A percentile compares a stretch with the other conserved stretches of the same genome.
Evolutionary conservation across 2,113 vertebrate genomes (phyloP).

Genomic region (Plecotus auritus): DNA sequence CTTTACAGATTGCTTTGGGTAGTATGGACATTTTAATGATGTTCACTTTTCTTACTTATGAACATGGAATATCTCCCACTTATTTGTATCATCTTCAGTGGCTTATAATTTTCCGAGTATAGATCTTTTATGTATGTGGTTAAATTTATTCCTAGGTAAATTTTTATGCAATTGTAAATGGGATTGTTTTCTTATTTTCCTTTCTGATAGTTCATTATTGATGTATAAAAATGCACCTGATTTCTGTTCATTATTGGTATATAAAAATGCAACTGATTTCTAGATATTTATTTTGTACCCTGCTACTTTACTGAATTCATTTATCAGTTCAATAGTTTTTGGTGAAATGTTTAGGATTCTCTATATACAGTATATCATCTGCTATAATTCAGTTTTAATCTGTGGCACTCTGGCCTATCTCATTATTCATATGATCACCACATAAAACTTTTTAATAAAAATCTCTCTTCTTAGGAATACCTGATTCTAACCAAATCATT

Average conservation of each 20-base stretch:
- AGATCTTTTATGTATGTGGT: not conserved
- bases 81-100: not conserved
- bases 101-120: not conserved
- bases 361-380: not conserved
- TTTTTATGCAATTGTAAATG: not conserved
- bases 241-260: not conserved
- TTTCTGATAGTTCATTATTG: not conserved
- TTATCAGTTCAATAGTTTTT: not conserved
- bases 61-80: not conserved
- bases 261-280: not conserved
- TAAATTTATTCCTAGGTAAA: not conserved
- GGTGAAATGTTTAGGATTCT: not conserved
- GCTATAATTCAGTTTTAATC: not conserved
- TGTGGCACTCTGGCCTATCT: not conserved
- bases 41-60: not conserved
- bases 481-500: not conserved
- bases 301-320: not conserved
- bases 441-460: not conserved
- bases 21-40: not conserved
- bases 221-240: not conserved
- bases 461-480: not conserved
- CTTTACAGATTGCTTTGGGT: not conserved
- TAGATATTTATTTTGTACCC: not conserved
- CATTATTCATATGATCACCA: not conserved
- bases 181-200: not conserved